Evolutionary conservation across 2,888 invertebrate species (phyloP), one percentile per base, ranked within the genome.

Genomic region (Cepaea hortensis): DNA sequence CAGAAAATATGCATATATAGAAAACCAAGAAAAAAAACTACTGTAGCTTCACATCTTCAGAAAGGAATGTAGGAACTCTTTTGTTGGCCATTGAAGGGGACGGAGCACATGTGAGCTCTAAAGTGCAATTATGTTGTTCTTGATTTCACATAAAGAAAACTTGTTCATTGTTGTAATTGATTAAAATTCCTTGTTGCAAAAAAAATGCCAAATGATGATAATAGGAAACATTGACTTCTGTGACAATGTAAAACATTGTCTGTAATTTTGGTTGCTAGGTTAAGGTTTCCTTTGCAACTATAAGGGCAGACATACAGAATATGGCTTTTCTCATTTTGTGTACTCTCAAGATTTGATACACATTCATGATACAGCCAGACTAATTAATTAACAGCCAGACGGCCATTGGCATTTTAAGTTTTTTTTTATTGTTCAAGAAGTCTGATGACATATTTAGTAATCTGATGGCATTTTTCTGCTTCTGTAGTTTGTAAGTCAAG

Each of bases 261-360:
- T 86, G 86, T 86, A 86, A 86, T 86, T 83, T 86, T 86, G 86
- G 86, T 83, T 86, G 61, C 9, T 62, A 75, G 46, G 61, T 18
- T 6, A 68, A 77, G 75, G 15, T 18, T 68, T 79, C 35, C 79
- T 76, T 75, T 61, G 7, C 70, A 73, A 79, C 83, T 86, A 83
- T 86, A 86, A 86, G 83, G 83, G 48, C 86, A 83, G 83, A 81
- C 86, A 82, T 81, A 83, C 70, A 86, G 70, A 13, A 79, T 61
- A 5, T 3, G 15, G 55, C 9, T 23, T 79, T 55, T 23, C 23
- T 3, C 20, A 7, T 48, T 4, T 20, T 68, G 48, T 61, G 15
- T 20, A 61, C 48, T 18, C 46, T 18, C 61, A n/a, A 82, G 68
- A 73, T n/a, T 1, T 3, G 48, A 23, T 23, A 61, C 23, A n/a